Conservation (phyloP, 2,113 vertebrate species). For the Recurvirostra avosetta region DNA sequence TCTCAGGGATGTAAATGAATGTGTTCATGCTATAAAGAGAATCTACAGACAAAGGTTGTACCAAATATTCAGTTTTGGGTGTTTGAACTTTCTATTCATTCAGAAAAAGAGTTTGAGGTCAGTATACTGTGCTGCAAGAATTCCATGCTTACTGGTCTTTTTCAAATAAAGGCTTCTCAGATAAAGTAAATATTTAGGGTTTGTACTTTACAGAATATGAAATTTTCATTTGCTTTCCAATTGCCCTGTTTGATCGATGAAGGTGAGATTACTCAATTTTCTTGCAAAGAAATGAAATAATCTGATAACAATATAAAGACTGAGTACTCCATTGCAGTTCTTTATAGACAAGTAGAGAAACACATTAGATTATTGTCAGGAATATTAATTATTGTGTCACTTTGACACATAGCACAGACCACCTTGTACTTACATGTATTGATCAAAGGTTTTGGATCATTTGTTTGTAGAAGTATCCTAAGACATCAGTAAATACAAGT, state of each 20-base stretch:
- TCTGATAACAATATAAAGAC: not conserved
- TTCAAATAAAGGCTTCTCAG: not conserved
- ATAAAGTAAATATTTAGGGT: not conserved
- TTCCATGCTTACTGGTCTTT: not conserved
- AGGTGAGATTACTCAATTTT: not conserved
- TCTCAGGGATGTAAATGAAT: not conserved
- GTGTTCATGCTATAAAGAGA: not conserved
- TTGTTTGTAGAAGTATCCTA: not conserved
- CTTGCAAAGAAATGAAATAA: not conserved
- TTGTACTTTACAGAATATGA: not conserved
- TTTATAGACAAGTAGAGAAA: not conserved
- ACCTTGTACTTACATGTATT: not conserved
- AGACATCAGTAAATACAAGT: not conserved
- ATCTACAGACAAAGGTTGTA: not conserved
- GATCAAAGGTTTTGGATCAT: not conserved
- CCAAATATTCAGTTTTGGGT: not conserved
- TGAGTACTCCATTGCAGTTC: not conserved
- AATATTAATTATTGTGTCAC: conserved; percentile 26
- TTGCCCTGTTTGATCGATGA: not conserved
- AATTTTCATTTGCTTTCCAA: not conserved
- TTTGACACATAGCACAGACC: not conserved
- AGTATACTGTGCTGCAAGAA: not conserved
- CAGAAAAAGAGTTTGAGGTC: not conserved
- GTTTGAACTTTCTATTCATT: not conserved
- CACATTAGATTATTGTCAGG: not conserved